Evolutionary conservation across 2,888 invertebrate genomes (phyloP), one percentile per base, ranked within the genome.

Genomic region (Agrypnus murinus): DNA sequence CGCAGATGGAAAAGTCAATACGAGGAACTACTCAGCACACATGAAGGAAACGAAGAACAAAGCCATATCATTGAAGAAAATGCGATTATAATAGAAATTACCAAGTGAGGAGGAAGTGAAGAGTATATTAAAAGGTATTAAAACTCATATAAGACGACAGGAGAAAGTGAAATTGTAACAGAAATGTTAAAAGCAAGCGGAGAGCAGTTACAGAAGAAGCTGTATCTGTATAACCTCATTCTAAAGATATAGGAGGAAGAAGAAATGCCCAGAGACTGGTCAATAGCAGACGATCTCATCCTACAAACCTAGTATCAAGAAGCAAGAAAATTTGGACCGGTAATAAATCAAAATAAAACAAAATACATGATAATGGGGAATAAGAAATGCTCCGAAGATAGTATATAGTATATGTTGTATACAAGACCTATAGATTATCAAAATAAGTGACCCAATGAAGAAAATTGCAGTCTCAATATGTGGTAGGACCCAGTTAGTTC

Each of bases 321-420:
- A 46, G 46, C 46, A 19, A 14, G 46, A 46, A 46, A 46, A 17
- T 6, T 7, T 36, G 36, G 7, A 6, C 17, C 15, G 17, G 6
- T 15, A 46, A 46, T 15, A 46, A 46, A 46, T 17, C 14, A 46
- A 15, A 14, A 46, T n/a, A 46, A 46, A 46, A 46, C 17, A 46
- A 46, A 46, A 46, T 46, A 14, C 10, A 46, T 46, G 46, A 14
- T 46, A 46, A 46, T 46, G 46, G n/a, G n/a, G n/a, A n/a, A n/a
- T n/a, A n/a, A n/a, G n/a, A n/a, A n/a, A n/a, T n/a, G n/a, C n/a
- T n/a, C n/a, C n/a, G n/a, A n/a, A n/a, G n/a, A n/a, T n/a, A n/a
- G n/a, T n/a, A n/a, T n/a, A n/a, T n/a, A n/a, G n/a, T n/a, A n/a
- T n/a, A n/a, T n/a, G n/a, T n/a, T n/a, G n/a, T n/a, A n/a, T n/a